Percentiles rank a stretch among this genome's conserved stretches.
These are phyloP conservation scores for Epinephelus fuscoguttatus DNA, from an alignment of 2,113 vertebrate species.

Conservation along the genomic window DNA sequence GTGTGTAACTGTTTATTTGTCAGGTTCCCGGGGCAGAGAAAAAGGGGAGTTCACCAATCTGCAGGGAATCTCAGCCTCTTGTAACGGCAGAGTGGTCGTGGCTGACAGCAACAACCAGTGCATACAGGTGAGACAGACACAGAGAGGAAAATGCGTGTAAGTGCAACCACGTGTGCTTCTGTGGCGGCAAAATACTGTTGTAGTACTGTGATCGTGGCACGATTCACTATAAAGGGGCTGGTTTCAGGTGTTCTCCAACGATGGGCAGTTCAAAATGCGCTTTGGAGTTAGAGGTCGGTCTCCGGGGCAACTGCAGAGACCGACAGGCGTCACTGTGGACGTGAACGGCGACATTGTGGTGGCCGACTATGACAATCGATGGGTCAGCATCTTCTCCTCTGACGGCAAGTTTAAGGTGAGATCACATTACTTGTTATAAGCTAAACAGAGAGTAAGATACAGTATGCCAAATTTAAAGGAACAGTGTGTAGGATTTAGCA, in stretches of 20 bases:
- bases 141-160: not conserved
- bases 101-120: slow-evolving; percentile 99
- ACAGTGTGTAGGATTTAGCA: too few relatives aligned
- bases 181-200: not conserved
- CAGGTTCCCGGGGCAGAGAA: slow-evolving; percentile 94
- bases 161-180: not conserved
- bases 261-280: slow-evolving; percentile 96
- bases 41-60: slow-evolving; percentile 98
- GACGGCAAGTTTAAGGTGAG: slow-evolving; percentile 98
- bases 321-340: slow-evolving; percentile 94
- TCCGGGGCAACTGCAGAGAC: slow-evolving; percentile 95
- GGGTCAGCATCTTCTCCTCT: slow-evolving; percentile 96
- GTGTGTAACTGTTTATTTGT: not conserved
- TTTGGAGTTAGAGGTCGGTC: slow-evolving; percentile 95
- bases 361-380: slow-evolving; percentile 97
- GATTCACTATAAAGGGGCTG: not conserved
- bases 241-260: slow-evolving; percentile 92
- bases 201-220: not conserved
- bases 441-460: not conserved
- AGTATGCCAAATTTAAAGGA: not conserved
- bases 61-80: slow-evolving; percentile 94
- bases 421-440: not conserved
- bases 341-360: slow-evolving; percentile 95
- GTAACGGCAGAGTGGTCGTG: slow-evolving; percentile 92
- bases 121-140: slow-evolving; percentile 89